Evolutionary conservation across 2,888 invertebrate genomes (phyloP).

Genomic region (Volucella bombylans): DNA sequence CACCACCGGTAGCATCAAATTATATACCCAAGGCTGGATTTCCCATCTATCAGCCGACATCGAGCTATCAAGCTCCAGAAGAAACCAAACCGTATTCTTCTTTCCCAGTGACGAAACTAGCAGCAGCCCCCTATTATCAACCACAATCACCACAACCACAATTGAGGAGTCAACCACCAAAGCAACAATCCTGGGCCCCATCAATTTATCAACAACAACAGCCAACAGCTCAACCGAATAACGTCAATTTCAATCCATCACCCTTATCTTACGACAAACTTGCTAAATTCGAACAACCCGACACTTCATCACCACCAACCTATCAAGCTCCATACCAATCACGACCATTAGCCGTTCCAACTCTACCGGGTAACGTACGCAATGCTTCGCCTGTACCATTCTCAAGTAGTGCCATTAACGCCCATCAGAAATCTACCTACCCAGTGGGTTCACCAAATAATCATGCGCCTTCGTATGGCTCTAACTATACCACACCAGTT

Average conservation of each 20-base stretch:
- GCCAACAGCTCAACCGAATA: conserved; percentile 68
- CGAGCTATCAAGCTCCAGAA: conserved; percentile 30
- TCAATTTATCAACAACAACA: conserved; percentile 76
- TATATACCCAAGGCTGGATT: conserved; percentile 83
- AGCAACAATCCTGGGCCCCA: conserved; percentile 78
- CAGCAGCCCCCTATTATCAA: conserved; percentile 38
- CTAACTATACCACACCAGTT: conserved; percentile 33
- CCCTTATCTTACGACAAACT: conserved; percentile 80
- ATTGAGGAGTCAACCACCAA: conserved; percentile 80
- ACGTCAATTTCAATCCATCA: conserved; percentile 79
- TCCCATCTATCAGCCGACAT: conserved; percentile 47
- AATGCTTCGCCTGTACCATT: conserved; percentile 79
- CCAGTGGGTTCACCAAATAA: conserved; percentile 38
- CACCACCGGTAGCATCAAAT: conserved; percentile 78
- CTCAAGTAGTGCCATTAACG: conserved; percentile 54
- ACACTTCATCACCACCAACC: conserved; percentile 39
- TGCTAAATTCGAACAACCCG: conserved; percentile 78
- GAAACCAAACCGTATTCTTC: conserved; percentile 31
- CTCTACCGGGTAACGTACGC: conserved; percentile 73
- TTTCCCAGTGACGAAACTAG: conserved; percentile 72
- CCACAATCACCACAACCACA: conserved; percentile 83
- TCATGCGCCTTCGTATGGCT: conserved; percentile 38
- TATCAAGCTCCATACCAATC: conserved; percentile 56
- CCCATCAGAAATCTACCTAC: conserved; percentile 32
- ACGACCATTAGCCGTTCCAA: conserved; percentile 38